Percentiles rank a stretch among this genome's conserved stretches.
These are phyloP conservation scores for Aldabrachelys gigantea DNA, from an alignment of 2,113 vertebrate species.

Conservation along the genomic window DNA sequence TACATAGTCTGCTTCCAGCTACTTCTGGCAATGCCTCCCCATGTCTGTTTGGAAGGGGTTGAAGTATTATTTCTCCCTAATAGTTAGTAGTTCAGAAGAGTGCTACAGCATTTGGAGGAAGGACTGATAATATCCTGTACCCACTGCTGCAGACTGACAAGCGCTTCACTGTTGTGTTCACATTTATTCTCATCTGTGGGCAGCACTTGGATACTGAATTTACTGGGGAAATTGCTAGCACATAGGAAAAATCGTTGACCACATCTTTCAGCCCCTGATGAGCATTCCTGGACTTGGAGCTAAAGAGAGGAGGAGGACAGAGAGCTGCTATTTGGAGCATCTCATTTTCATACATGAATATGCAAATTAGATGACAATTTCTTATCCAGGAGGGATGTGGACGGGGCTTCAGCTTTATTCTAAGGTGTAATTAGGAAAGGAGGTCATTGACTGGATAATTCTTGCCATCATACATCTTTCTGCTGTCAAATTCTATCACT, in stretches of 20 bases:
- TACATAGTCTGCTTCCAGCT: neutral
- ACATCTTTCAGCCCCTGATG: neutral
- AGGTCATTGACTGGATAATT: neutral
- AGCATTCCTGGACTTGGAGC: neutral
- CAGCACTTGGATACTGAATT: neutral
- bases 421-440: neutral
- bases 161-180: neutral
- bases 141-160: neutral
- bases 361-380: neutral
- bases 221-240: neutral
- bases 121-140: neutral
- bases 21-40: neutral
- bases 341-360: neutral
- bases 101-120: neutral
- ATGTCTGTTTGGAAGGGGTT: neutral
- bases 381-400: neutral
- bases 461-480: neutral
- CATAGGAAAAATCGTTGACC: neutral
- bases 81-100: neutral
- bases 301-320: neutral
- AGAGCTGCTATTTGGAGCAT: neutral
- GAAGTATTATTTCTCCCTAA: neutral
- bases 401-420: neutral
- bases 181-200: neutral
- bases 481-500: neutral